Base-by-base conservation (phyloP, 2,797 vertebrate species). In the Poeciliopsis gracilis region DNA sequence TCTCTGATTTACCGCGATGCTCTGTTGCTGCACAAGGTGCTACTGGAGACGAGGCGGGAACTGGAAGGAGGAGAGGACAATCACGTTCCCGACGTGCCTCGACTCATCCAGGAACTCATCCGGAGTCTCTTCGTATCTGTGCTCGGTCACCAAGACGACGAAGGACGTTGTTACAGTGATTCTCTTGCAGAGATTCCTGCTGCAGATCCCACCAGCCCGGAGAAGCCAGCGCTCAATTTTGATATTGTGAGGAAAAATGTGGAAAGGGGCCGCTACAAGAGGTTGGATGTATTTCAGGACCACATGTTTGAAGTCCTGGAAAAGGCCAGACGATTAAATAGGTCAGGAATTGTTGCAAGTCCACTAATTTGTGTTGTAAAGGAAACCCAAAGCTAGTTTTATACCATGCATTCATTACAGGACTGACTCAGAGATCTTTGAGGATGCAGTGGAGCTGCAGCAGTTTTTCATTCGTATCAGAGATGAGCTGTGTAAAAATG, bases 261-360 rank as follows among this genome's bases (percentile, higher is more conserved):
- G 83, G 98, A 99, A 87, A 96, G 95, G 87, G 97, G 97, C 67
- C 94, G 96, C 57, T 99, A 99, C 73, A 97, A 96, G 84, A 95
- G 98, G 79, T 86, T 99, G 78, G 98, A 99, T 53, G 96, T 99
- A 77, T 99, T 99, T 91, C 98, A 99, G 94, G 98, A 99, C 84
- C 97, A 99, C 84, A 99, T 99, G 98, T 99, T 98, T 92, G 98
- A 99, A 90, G 97, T 99, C 59, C 90, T 99, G 87, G 98, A 99
- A 90, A 97, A 99, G 82, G 98, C 98, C 83, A 95, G 98, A 75
- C 95, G 96, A 63, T 95, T 98, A 94, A 98, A 99, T 82, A 96
- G 98, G 98, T 99, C 86, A 94, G 93, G 76, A 46, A 43, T 67
- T 79, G 23, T 61, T 83, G 4, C 7, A 57, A 72, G 72, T 77